These are phyloP conservation scores for Diploptera punctata DNA, from an alignment of 2,888 invertebrate species.

Conservation along the genomic window DNA sequence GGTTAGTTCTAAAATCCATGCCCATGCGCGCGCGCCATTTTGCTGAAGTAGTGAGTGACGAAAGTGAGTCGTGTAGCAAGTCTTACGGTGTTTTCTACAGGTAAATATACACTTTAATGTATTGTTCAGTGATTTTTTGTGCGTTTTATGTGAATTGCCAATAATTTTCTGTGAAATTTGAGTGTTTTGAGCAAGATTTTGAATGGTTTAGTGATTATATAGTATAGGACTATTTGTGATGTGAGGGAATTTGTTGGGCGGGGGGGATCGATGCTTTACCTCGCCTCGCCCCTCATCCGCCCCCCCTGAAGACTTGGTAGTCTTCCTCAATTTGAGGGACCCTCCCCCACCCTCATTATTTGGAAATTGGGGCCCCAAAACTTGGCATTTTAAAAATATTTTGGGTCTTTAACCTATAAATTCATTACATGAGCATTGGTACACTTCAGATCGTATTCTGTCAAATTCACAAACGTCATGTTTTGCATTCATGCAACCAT, in stretches of 20 bases:
- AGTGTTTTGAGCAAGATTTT: not conserved
- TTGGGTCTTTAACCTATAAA: no score
- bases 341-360: no score
- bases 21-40: conserved; percentile 35
- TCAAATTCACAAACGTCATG: no score
- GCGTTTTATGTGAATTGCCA: conserved; percentile 13
- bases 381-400: no score
- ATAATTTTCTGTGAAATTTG: not conserved
- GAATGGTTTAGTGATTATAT: not conserved
- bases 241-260: conserved; percentile 28
- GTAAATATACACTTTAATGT: conserved; percentile 28
- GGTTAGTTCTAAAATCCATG: conserved; percentile 17
- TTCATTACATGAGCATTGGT: no score
- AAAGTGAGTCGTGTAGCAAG: conserved; percentile 22
- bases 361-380: no score
- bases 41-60: conserved; percentile 36
- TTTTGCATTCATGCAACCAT: no score
- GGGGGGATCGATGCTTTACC: conserved; percentile 25
- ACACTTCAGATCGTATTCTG: no score
- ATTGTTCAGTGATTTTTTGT: conserved; percentile 26
- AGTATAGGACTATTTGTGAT: conserved; percentile 20
- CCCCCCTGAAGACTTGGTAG: not conserved
- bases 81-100: conserved; percentile 32
- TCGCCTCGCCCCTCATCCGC: conserved; percentile 9
- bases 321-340: conserved; percentile 14